phyloP scores from a whole-genome alignment of 35 echinoderm and acorn worm species.

The Hemicentrotus pulcherrimus region DNA sequence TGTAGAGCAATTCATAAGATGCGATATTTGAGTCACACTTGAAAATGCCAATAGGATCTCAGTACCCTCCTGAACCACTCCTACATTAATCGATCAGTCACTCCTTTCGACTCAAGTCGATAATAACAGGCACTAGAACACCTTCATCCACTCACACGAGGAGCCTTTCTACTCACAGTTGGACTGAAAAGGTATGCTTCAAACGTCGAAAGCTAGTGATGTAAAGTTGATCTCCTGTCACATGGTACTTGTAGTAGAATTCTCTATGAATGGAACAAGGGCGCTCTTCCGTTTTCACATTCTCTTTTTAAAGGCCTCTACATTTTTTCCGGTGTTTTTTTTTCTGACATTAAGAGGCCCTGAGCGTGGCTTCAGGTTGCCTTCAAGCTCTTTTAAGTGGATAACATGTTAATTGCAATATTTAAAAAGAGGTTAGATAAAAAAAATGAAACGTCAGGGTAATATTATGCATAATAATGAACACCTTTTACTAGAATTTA shows the following conservation, averaged over 20 bases:
- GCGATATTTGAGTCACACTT: background rate
- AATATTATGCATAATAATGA: too few relatives aligned
- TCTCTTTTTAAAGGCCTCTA: background rate
- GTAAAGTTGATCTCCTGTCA: background rate
- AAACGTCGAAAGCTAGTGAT: background rate
- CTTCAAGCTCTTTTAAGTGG: background rate
- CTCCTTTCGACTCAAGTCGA: background rate
- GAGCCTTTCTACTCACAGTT: background rate
- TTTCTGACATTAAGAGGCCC: background rate
- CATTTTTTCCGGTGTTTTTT: background rate
- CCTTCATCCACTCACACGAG: background rate
- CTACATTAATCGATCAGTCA: background rate
- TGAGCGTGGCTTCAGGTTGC: background rate
- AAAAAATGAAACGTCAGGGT: too few relatives aligned
- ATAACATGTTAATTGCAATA: too few relatives aligned
- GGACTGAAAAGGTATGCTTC: background rate
- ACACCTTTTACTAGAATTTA: too few relatives aligned
- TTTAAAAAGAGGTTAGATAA: too few relatives aligned
- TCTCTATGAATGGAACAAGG: background rate
- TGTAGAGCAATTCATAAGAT: slow-evolving; percentile 5
- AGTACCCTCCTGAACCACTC: background rate
- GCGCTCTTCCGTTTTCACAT: background rate
- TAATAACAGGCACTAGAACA: slow-evolving; percentile 5
- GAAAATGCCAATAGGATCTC: background rate
- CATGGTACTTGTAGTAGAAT: background rate